A percentile compares a stretch with the other conserved stretches of the same genome.
Evolutionary conservation across 2,888 invertebrate species (phyloP).

Genomic region (Nysson spinosus): DNA sequence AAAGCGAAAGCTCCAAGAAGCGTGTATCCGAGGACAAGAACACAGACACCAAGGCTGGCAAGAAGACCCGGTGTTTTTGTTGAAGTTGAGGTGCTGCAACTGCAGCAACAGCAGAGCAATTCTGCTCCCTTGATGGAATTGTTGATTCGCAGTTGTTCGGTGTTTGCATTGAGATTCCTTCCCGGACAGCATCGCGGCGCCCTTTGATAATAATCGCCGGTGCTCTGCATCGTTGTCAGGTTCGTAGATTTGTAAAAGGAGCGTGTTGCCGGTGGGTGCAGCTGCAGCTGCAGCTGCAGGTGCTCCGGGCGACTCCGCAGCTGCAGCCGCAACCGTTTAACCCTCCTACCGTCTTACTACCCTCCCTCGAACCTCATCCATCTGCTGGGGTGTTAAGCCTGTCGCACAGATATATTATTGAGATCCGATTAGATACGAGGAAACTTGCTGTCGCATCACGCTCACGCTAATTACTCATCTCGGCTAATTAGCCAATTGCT

Average conservation of each 20-base stretch:
- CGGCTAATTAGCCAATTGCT: slow-evolving; percentile 26
- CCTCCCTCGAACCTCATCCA: slow-evolving; percentile 51
- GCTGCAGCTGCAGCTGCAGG: slow-evolving; percentile 61
- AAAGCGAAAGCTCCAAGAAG: slow-evolving; percentile 95
- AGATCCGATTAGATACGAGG: slow-evolving; percentile 31
- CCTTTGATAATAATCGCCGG: slow-evolving; percentile 71
- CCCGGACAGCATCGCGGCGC: slow-evolving; percentile 70
- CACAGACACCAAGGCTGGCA: slow-evolving; percentile 89
- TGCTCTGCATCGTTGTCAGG: slow-evolving; percentile 67
- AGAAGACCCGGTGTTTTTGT: slow-evolving; percentile 81
- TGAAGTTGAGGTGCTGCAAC: slow-evolving; percentile 78
- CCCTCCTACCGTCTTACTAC: slow-evolving; percentile 57
- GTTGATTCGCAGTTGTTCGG: slow-evolving; percentile 54
- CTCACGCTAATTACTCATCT: slow-evolving; percentile 29
- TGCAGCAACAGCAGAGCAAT: slow-evolving; percentile 81
- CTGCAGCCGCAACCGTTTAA: slow-evolving; percentile 65
- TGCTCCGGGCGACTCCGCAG: slow-evolving; percentile 67
- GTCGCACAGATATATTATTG: slow-evolving; percentile 23
- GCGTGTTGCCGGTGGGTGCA: slow-evolving; percentile 54
- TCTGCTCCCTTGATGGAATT: slow-evolving; percentile 66
- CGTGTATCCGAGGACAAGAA: slow-evolving; percentile 93
- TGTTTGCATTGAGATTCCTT: slow-evolving; percentile 50
- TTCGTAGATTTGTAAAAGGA: slow-evolving; percentile 59
- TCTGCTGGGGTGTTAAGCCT: slow-evolving; percentile 44
- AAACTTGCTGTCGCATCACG: neutral